Evolutionary conservation across 2,797 vertebrate species (phyloP).

Genomic region (Rhinichthys osculus): DNA sequence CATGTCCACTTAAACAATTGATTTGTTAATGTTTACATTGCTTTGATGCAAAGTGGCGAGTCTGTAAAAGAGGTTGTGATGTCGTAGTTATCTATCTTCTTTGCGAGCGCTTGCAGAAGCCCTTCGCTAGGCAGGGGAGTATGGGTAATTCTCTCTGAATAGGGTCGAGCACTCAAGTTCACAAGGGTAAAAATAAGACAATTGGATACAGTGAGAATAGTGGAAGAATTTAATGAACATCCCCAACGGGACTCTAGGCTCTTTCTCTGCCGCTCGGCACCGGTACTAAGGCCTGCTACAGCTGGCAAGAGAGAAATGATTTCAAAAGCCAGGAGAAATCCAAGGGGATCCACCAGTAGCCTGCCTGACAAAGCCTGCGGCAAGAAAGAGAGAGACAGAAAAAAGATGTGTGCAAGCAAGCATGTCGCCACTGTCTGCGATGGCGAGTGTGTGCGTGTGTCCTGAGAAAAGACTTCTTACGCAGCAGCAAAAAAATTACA

Average conservation of each 20-base stretch:
- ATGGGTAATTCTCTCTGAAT: constrained; percentile 61
- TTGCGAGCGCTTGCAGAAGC: constrained; percentile 43
- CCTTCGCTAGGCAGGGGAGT: constrained; percentile 52
- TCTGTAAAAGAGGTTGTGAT: constrained; percentile 16
- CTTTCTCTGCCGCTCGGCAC: constrained; percentile 34
- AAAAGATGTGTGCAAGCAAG: constrained; percentile 62
- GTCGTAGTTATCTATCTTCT: neutral
- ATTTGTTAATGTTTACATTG: neutral
- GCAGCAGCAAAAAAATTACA: neutral
- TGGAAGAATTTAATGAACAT: constrained; percentile 80
- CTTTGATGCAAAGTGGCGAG: neutral
- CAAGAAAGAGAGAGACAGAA: constrained; percentile 72
- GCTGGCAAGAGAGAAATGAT: constrained; percentile 75
- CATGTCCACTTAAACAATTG: neutral
- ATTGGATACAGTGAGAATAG: constrained; percentile 63
- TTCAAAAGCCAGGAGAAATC: constrained; percentile 78
- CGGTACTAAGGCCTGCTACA: constrained; percentile 72
- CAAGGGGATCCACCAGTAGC: constrained; percentile 76
- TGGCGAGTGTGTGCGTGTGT: constrained; percentile 61
- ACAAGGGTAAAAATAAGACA: constrained; percentile 69
- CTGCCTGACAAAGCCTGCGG: constrained; percentile 75
- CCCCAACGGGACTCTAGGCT: constrained; percentile 66
- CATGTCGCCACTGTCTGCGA: constrained; percentile 46
- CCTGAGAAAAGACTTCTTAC: constrained; percentile 57
- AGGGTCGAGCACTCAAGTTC: constrained; percentile 60